Evolutionary conservation across 2,888 invertebrate species (phyloP).

Genomic region (Caenorhabditis afra): DNA sequence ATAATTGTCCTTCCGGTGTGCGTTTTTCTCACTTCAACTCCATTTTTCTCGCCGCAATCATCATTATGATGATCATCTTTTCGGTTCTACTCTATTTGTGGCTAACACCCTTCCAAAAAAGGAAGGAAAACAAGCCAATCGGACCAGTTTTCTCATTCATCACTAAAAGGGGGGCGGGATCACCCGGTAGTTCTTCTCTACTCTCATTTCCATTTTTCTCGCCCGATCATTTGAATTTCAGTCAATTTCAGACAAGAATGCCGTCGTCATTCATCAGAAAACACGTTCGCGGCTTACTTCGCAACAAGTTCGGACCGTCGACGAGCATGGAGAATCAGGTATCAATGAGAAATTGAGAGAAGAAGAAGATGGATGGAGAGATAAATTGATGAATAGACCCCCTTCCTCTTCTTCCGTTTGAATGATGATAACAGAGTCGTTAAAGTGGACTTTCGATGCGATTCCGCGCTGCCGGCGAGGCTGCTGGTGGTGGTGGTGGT

Average conservation of each 20-base stretch:
- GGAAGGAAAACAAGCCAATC: slow-evolving; percentile 9
- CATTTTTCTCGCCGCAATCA: not conserved
- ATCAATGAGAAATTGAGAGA: slow-evolving; percentile 2
- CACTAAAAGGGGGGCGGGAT: no score
- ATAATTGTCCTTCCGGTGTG: slow-evolving; percentile 35
- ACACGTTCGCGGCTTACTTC: slow-evolving; percentile 73
- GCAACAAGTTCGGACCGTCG: slow-evolving; percentile 72
- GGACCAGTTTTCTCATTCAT: slow-evolving; percentile 31
- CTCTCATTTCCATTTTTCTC: no score
- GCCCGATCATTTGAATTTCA: slow-evolving; percentile 14
- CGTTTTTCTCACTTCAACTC: slow-evolving; percentile 33
- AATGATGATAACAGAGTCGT: slow-evolving; percentile 42
- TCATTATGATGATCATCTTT: not conserved
- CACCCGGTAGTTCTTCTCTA: no score
- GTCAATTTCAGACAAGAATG: slow-evolving; percentile 46
- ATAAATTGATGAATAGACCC: slow-evolving; percentile 53
- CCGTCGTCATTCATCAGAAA: slow-evolving; percentile 74
- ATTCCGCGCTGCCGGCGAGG: no score
- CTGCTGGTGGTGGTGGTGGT: no score
- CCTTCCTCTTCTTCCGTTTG: slow-evolving; percentile 4
- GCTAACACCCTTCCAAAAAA: not conserved
- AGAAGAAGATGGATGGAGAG: slow-evolving; percentile 51
- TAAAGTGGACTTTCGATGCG: not conserved
- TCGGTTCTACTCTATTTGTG: not conserved
- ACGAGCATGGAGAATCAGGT: slow-evolving; percentile 58